These are phyloP conservation scores for Abrostola tripartita DNA, from an alignment of 2,888 invertebrate genomes.

Conservation along the genomic window DNA sequence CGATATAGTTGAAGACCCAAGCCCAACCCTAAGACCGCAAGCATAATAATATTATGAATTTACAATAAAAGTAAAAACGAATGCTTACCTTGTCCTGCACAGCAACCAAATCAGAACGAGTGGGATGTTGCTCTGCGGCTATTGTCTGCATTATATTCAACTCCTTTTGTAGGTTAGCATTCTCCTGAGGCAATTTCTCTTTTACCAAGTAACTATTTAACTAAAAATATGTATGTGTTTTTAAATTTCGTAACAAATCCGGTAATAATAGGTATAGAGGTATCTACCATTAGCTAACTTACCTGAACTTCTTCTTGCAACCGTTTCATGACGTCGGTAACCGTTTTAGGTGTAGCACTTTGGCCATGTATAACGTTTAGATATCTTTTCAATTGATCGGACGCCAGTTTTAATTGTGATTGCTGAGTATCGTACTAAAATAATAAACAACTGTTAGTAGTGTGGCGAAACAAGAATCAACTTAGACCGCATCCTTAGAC, in stretches of 20 bases:
- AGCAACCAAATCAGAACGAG: constrained; percentile 90
- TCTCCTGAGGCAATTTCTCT: constrained; percentile 94
- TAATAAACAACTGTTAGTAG: constrained; percentile 3
- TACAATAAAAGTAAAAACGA: no score
- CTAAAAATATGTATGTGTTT: constrained; percentile 54
- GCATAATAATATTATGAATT: no score
- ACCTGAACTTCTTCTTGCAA: constrained; percentile 93
- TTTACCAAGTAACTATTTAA: constrained; percentile 92
- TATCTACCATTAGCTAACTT: constrained; percentile 3
- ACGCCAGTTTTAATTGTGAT: constrained; percentile 79
- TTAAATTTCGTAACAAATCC: not conserved
- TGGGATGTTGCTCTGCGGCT: constrained; percentile 89
- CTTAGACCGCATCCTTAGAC: no score
- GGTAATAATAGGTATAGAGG: not conserved
- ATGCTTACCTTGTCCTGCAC: constrained; percentile 89
- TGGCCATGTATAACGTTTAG: constrained; percentile 87
- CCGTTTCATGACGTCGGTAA: constrained; percentile 91
- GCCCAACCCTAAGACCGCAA: no score
- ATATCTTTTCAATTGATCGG: constrained; percentile 90
- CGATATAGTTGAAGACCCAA: no score
- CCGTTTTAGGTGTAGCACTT: constrained; percentile 83
- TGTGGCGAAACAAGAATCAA: not conserved
- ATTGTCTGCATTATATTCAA: constrained; percentile 91
- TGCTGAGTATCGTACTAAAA: constrained; percentile 83
- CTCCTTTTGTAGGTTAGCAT: constrained; percentile 89